Conservation (phyloP, 2,888 invertebrate genomes). For the Pomacea canaliculata region DNA sequence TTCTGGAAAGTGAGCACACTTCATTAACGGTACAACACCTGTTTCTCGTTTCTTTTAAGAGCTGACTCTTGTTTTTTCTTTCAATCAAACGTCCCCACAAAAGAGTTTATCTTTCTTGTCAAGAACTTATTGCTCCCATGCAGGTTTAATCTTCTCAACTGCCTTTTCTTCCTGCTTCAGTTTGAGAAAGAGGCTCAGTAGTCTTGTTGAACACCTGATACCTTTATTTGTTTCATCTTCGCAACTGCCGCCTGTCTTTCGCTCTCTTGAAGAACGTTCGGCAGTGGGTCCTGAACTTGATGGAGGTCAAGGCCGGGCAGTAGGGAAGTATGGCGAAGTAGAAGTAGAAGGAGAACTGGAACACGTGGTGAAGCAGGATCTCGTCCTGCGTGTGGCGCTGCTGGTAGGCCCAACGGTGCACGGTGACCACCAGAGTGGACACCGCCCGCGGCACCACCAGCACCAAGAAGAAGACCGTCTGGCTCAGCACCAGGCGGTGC, state of each 20-base stretch:
- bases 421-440: constrained; percentile 41
- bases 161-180: neutral
- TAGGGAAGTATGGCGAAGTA: constrained; percentile 50
- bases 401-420: constrained; percentile 34
- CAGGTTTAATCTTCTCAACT: neutral
- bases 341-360: constrained; percentile 50
- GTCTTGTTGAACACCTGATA: neutral
- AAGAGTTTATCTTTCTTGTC: too few species aligned
- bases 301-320: constrained; percentile 43
- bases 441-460: constrained; percentile 49
- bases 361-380: constrained; percentile 43
- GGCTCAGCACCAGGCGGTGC: constrained; percentile 40
- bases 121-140: neutral
- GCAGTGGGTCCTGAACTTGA: constrained; percentile 32
- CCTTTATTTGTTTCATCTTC: neutral
- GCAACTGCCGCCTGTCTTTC: neutral
- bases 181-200: too few species aligned
- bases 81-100: too few species aligned
- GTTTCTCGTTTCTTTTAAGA: too few species aligned
- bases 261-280: constrained; percentile 5
- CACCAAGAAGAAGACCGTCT: constrained; percentile 44
- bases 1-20: too few species aligned
- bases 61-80: too few species aligned
- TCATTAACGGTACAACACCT: too few species aligned
- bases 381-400: constrained; percentile 33